Percentiles rank a stretch among this genome's conserved stretches.
These are phyloP conservation scores for Leguminivora glycinivorella DNA, from an alignment of 1,140 invertebrate species.

Conservation along the genomic window DNA sequence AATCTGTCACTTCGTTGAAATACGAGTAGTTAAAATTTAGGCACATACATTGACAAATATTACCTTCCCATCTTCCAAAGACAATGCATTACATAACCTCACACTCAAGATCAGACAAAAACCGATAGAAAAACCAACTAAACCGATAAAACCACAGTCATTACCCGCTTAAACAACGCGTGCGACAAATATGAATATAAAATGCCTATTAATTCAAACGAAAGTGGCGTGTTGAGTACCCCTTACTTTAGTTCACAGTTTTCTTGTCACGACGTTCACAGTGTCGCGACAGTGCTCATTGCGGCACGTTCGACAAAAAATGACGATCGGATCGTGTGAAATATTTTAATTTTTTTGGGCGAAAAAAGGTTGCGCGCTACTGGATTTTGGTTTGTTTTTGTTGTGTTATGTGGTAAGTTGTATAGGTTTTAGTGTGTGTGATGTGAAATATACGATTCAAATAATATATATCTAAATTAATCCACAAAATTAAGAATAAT, in stretches of 20 bases:
- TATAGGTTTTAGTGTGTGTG: neutral
- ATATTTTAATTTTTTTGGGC: neutral
- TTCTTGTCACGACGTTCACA: conserved; percentile 36
- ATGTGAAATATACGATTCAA: neutral
- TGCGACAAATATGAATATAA: conserved; percentile 13
- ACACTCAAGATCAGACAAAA: conserved; percentile 20
- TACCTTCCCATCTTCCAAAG: neutral
- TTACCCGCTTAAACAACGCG: conserved; percentile 13
- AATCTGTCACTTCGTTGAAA: too few species aligned
- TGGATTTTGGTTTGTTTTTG: conserved; percentile 2
- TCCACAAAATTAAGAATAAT: too few species aligned
- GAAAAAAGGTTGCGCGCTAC: conserved; percentile 23
- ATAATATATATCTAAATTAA: too few species aligned
- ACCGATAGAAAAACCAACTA: neutral
- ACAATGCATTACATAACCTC: neutral
- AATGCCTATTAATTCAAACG: conserved; percentile 24
- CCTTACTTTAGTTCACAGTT: conserved; percentile 32
- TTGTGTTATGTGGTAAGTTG: conserved; percentile 20
- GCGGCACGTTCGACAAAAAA: conserved; percentile 37
- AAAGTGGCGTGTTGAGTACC: conserved; percentile 43
- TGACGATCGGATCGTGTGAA: neutral
- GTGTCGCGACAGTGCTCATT: conserved; percentile 36
- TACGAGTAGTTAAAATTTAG: neutral
- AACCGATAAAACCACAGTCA: conserved; percentile 13
- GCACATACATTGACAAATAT: neutral